Base-by-base conservation (phyloP, 2,113 vertebrate species). In the Epinephelus lanceolatus region DNA sequence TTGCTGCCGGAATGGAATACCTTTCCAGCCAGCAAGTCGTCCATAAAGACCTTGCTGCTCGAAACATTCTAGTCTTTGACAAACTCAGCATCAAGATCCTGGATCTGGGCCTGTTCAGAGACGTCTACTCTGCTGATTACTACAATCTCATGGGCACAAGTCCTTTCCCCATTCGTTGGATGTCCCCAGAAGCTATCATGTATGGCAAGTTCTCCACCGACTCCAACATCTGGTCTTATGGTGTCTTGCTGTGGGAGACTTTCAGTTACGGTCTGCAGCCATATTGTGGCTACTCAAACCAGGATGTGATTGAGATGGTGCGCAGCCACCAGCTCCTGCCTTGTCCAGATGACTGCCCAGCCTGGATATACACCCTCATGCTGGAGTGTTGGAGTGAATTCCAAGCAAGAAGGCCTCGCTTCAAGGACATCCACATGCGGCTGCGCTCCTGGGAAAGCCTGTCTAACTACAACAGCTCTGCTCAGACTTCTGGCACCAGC, bases 231-330 rank as follows among this genome's bases (percentile, higher is more conserved):
- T 99, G 98, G 98, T 97, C 98, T 9, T 99, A 97, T 0, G 98
- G 98, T 0, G 97, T 99, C 77, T 92, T 99, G 60, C 85, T 98
- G 40, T 99, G 98, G 98, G 98, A 99, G 95, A 97, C 98, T 67
- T 99, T 98, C 92, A 99, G 98, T 92, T 98, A 99, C 1, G 98
- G 98, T 78, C 94, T 99, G 84, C 98, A 99, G 92, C 98, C 98
- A 1, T 99, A 99, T 66, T 99, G 98, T 49, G 98, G 98, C 67
- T 98, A 97, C 90, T 97, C 98, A 72, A 99, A 99, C 91, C 98
- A 99, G 89, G 98, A 99, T 67, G 98, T 99, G 79, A 97, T 99
- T 1, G 98, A 99, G 93, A 98, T 99, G 97, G 96, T 99, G 42
- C 97, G 96, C 33, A 94, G 92, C 87, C 96, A 96, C 37, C 98